A percentile compares a stretch with the other conserved stretches of the same genome.
Conservation (phyloP, 2,113 vertebrate genomes). For the Arvicanthis niloticus region DNA sequence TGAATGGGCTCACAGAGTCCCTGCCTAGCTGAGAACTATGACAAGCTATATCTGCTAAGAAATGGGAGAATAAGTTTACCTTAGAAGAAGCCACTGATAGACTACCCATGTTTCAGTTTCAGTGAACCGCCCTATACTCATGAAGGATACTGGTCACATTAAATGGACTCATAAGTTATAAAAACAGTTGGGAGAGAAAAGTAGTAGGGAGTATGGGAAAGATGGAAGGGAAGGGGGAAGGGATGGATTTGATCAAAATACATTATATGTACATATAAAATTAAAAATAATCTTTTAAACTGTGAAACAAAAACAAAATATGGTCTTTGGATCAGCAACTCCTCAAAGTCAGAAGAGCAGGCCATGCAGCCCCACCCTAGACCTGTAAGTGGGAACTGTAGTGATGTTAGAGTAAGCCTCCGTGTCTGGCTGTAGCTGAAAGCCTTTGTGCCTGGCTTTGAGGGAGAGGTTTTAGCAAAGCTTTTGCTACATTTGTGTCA, state of each 20-base stretch:
- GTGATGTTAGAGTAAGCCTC: too few relatives aligned
- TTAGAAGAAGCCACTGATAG: too few relatives aligned
- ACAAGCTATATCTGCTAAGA: too few relatives aligned
- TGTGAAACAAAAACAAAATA: constrained; percentile 1
- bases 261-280: neutral
- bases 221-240: neutral
- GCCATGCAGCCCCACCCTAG: neutral
- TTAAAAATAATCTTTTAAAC: neutral
- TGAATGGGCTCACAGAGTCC: too few relatives aligned
- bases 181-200: neutral
- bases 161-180: neutral
- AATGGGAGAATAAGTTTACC: too few relatives aligned
- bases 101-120: neutral
- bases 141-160: neutral
- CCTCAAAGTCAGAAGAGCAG: neutral
- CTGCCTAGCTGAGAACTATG: too few relatives aligned
- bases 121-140: too few relatives aligned
- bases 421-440: too few relatives aligned
- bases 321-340: neutral
- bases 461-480: too few relatives aligned
- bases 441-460: too few relatives aligned
- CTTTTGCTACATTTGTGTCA: too few relatives aligned
- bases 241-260: neutral
- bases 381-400: neutral
- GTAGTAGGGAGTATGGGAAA: neutral